phyloP scores from a whole-genome alignment of 2,888 invertebrate genomes.

The Mayetiola destructor region DNA sequence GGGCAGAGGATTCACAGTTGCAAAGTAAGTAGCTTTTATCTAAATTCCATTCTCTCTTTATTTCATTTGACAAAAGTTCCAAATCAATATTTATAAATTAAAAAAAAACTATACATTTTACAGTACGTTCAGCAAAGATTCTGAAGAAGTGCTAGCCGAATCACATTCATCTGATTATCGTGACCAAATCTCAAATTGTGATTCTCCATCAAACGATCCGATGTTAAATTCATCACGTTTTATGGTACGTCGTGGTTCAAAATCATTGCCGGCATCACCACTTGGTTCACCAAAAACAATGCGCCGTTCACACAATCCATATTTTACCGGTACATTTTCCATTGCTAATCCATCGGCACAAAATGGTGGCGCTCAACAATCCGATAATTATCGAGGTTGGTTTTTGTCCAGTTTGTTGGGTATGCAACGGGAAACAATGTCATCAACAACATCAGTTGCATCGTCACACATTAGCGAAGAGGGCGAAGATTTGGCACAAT shows the following conservation, averaged over 20 bases:
- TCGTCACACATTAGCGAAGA: constrained; percentile 46
- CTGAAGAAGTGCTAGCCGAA: constrained; percentile 1
- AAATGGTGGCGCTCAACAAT: neutral
- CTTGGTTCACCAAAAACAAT: constrained; percentile 40
- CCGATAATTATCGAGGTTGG: constrained; percentile 38
- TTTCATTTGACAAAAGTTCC: neutral
- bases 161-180: too few species aligned
- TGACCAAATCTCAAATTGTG: neutral
- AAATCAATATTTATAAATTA: neutral
- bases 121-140: neutral
- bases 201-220: neutral
- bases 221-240: constrained; percentile 21
- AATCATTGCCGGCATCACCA: constrained; percentile 56
- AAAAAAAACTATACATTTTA: neutral
- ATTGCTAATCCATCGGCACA: constrained; percentile 4
- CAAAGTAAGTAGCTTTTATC: constrained; percentile 18
- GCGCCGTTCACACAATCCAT: constrained; percentile 39
- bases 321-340: constrained; percentile 38
- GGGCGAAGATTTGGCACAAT: constrained; percentile 25
- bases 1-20: constrained; percentile 21
- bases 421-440: constrained; percentile 46
- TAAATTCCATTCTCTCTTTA: neutral
- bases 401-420: constrained; percentile 50
- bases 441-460: constrained; percentile 30
- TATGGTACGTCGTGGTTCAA: constrained; percentile 46